Base-by-base conservation (phyloP, 2,113 vertebrate genomes). In the Bungarus multicinctus region DNA sequence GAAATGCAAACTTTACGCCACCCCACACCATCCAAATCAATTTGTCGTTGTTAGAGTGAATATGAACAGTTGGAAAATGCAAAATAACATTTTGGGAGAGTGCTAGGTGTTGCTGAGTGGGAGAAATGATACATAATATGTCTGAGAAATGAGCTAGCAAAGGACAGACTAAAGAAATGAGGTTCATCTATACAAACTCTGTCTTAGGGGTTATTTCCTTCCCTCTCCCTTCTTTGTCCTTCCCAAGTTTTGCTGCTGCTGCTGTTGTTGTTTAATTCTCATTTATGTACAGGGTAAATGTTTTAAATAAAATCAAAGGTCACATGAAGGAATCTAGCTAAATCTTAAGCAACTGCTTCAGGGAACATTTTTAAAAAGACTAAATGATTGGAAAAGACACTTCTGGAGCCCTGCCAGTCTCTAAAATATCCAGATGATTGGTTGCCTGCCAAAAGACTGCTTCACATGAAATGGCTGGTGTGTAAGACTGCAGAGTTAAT, bases 371-470 rank as follows among this genome's bases (percentile, higher is more conserved):
- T 90, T 90, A 92, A 91, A 96, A 91, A 91, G 94, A 96, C 94
- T 97, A 93, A 88, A 94, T 95, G 94, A 93, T 94, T 95, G 74
- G 92, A 92, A 81, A 92, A 96, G 96, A 94, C 81, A 85, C 34
- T 69, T 54, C 94, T 96, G 95, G 96, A 96, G 93, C 92, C 92
- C 91, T 95, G 96, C 96, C 97, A 96, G 96, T 94, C 92, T 95
- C 93, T 94, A 96, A 96, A 97, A 97, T 95, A 96, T 93, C 95
- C 93, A 93, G 93, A 96, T 95, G 93, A 95, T 93, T 96, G 96
- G 94, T 94, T 95, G 94, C 94, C 95, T 97, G 96, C 96, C 97
- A 97, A 90, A 95, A 95, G 16, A 57, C 95, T 95, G 92, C 94
- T 96, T 94, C 96, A 94, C 95, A 93, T 96, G 90, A 96, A 97